phyloP scores from a whole-genome alignment of 2,888 invertebrate species.

The Dyspetes luteomarginatus region DNA sequence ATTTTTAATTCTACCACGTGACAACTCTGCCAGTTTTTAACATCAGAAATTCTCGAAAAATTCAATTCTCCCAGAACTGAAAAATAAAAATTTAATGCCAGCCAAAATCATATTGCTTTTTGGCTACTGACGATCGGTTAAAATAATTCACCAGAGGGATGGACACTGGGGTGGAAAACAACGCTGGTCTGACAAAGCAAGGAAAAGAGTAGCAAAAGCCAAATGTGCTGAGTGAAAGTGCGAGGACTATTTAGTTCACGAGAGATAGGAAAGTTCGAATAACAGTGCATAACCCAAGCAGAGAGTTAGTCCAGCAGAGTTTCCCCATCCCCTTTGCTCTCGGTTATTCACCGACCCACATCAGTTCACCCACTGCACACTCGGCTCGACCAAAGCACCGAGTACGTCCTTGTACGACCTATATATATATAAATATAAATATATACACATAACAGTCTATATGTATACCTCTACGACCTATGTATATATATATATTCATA shows the following conservation, averaged over 20 bases:
- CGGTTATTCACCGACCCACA: constrained; percentile 11
- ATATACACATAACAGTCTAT: background rate
- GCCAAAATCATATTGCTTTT: too few species aligned
- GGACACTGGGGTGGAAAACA: background rate
- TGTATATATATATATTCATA: background rate
- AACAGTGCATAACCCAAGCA: constrained; percentile 27
- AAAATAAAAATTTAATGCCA: too few species aligned
- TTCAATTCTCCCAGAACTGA: too few species aligned
- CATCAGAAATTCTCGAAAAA: too few species aligned
- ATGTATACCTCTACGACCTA: too few species aligned
- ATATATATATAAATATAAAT: background rate
- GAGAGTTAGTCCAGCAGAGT: constrained; percentile 6
- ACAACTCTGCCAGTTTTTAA: too few species aligned
- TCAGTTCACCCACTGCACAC: background rate
- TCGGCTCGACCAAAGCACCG: constrained; percentile 32
- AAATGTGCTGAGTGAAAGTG: constrained; percentile 24
- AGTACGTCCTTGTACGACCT: background rate
- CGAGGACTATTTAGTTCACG: background rate
- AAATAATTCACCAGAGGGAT: too few species aligned
- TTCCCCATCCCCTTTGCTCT: constrained; percentile 40
- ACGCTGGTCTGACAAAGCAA: constrained; percentile 1
- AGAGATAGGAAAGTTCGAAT: constrained; percentile 57
- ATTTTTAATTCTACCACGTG: too few species aligned
- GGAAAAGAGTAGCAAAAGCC: constrained; percentile 1
- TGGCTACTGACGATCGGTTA: too few species aligned